Evolutionary conservation across 2,888 invertebrate species (phyloP).

Genomic region (Pollenia angustigena): DNA sequence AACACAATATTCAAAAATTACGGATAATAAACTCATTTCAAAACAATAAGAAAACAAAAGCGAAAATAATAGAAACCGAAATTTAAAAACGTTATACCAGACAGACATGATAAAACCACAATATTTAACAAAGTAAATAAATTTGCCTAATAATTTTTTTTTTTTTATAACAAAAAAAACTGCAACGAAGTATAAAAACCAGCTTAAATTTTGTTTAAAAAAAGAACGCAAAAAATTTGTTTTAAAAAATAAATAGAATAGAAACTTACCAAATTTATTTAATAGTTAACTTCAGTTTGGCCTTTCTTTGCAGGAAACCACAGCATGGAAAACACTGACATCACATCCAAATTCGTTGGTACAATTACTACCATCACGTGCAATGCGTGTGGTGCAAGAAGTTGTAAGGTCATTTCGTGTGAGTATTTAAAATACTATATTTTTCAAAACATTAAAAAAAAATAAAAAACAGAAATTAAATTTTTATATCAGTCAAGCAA

Average conservation of each 20-base stretch:
- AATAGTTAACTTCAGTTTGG: not conserved
- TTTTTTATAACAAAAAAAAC: not conserved
- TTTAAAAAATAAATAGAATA: not conserved
- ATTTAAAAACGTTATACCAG: slow-evolving; percentile 33
- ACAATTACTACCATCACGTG: slow-evolving; percentile 83
- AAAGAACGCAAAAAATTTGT: not conserved
- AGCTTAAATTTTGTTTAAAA: not conserved
- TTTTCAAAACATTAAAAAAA: slow-evolving; percentile 12
- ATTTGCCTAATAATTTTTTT: not conserved
- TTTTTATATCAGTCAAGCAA: not conserved
- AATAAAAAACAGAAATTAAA: slow-evolving; percentile 3
- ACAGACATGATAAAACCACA: slow-evolving; percentile 31
- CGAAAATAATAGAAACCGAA: slow-evolving; percentile 1
- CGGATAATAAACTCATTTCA: slow-evolving; percentile 1
- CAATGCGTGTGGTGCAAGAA: slow-evolving; percentile 84
- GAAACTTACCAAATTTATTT: slow-evolving; percentile 31
- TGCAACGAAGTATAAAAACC: not conserved
- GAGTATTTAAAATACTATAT: slow-evolving; percentile 75
- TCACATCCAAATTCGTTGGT: slow-evolving; percentile 84
- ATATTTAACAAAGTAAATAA: slow-evolving; percentile 3
- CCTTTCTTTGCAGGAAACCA: slow-evolving; percentile 81
- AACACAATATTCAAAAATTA: not conserved
- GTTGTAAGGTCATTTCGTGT: slow-evolving; percentile 83
- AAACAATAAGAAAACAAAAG: not conserved
- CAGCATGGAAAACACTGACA: slow-evolving; percentile 84